These are phyloP conservation scores for Poecilia wingei DNA, from an alignment of 2,797 vertebrate genomes.

Conservation along the genomic window DNA sequence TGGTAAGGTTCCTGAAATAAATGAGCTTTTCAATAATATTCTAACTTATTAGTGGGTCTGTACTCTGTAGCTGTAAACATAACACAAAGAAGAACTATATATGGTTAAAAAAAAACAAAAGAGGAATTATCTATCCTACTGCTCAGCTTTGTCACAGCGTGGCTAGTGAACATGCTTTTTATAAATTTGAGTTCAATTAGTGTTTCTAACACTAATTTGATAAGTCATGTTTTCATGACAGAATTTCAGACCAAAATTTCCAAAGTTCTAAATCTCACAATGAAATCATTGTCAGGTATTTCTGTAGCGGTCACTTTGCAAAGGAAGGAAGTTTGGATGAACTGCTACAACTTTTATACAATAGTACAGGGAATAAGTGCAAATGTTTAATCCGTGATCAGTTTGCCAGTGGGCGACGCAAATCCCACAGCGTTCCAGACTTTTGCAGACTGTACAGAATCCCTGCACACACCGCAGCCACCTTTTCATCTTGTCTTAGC, in stretches of 20 bases:
- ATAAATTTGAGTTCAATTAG: slow-evolving; percentile 19
- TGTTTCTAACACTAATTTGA: not conserved
- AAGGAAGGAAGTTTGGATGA: not conserved
- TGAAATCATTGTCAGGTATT: not conserved
- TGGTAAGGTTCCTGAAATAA: no score
- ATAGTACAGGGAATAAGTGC: not conserved
- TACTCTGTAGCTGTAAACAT: slow-evolving; percentile 4
- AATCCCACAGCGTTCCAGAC: not conserved
- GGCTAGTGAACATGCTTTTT: slow-evolving; percentile 13
- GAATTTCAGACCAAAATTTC: not conserved
- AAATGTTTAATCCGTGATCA: not conserved
- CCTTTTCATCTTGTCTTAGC: slow-evolving; percentile 15
- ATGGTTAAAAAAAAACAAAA: not conserved
- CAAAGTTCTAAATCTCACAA: not conserved
- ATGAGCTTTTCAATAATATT: no score
- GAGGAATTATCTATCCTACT: not conserved
- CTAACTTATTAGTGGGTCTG: no score
- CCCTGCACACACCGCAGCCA: slow-evolving; percentile 12
- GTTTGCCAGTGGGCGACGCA: not conserved
- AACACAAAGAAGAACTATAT: not conserved
- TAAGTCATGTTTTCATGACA: not conserved
- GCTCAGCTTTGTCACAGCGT: not conserved
- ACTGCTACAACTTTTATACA: not conserved
- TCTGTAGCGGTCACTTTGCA: not conserved
- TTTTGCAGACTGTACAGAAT: not conserved